Evolutionary conservation across 1,140 invertebrate species (phyloP), one percentile per base, ranked within the genome.

Genomic region (Cephus cinctus): DNA sequence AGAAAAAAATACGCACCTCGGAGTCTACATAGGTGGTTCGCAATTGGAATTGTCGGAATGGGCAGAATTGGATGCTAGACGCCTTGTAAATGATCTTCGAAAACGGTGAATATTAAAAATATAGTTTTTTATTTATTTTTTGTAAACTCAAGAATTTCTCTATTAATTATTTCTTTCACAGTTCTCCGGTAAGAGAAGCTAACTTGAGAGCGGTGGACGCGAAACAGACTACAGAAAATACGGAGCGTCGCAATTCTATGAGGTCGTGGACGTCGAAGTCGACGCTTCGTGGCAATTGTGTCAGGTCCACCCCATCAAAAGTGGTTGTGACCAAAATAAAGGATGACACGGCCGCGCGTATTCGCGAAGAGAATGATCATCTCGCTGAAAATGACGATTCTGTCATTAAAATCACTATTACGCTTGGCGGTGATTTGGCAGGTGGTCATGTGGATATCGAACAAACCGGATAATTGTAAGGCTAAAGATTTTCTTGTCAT

Each of bases 321-420:
- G 18, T 12, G 6, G 5, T n/a, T 6, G 25, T 6, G 34, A 35
- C 34, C 12, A 36, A 40, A 31, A 36, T 35, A 44, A 5, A 49
- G 39, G 16, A 6, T 5, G 50, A 43, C 23, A 43, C 52, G 39
- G 43, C 30, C 42, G 44, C 57, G 5, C 50, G 63, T 21, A 65
- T 65, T 12, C 52, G 45, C 25, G 60, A 65, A 40, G 60, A 63
- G 39, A 52, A 34, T n/a, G 54, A 55, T 34, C 32, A 22, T 11
- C 27, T 54, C 9, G 21, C 52, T 2, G 46, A 18, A 6, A 47
- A 55, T 15, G 57, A 50, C n/a, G 56, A 65, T 25, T 53, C 57
- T 0, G 31, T 65, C 3, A 53, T 65, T 20, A 63, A 63, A 12
- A 65, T 65, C 9, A 65, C 63, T 6, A 65, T 65, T 39, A 65